Base-by-base conservation (phyloP, 2,113 vertebrate genomes). In the Pelodiscus sinensis region DNA sequence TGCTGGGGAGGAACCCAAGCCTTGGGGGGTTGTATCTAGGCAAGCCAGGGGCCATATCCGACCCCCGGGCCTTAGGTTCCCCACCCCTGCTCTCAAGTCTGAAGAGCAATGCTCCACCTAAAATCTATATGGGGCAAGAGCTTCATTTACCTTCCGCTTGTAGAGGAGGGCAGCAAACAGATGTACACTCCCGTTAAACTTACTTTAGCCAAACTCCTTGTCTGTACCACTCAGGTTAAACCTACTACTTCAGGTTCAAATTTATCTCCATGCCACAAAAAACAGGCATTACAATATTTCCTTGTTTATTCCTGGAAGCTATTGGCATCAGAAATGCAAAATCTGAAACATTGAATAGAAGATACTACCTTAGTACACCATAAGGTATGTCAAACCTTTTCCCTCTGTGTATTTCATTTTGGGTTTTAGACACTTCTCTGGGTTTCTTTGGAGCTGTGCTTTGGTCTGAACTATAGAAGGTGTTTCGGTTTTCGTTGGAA, bases 231-330 rank as follows among this genome's bases (percentile, higher is more conserved):
- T 77, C 60, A 91, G 81, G 91, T 50, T 93, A n/a, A 3, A 25
- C 88, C 92, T 95, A 31, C 31, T 2, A 8, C 51, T 92, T 83
- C 44, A 22, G 73, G 87, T 92, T 89, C 91, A 77, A 44, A 50
- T 50, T 50, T 50, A 50, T 50, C 92, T 80, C 78, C 81, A 51
- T 50, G 44, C 90, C 5, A 8, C 82, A 82, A 19, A 68, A 83
- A 68, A 8, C 19, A 21, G n/a, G 9, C 11, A 50, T 25, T 50
- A 25, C 73, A 25, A 21, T 77, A 25, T 77, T 50, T 50, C 65
- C 73, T 14, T 27, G 7, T 50, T 77, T 77, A 44, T 77, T 50
- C 73, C 13, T 24, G 22, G 38, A 27, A 50, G 22, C 73, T 77
- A 50, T 6, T 77, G 3, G 24, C 38, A 77, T 44, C 38, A 50